Conservation (phyloP, 2,797 vertebrate genomes). For the Halcyon badia region DNA sequence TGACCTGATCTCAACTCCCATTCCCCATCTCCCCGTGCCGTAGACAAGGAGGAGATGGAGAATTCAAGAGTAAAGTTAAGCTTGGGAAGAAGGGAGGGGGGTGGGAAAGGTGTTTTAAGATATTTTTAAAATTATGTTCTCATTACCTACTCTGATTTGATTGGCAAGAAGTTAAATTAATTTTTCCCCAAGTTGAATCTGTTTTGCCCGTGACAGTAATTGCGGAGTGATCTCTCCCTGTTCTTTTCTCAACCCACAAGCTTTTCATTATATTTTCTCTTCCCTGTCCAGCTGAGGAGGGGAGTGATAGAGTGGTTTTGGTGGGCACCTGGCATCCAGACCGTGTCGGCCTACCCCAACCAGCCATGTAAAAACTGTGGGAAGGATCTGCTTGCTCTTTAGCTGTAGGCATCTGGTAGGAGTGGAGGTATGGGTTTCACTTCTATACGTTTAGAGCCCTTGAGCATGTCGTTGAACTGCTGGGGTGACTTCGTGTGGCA, state of each 20-base stretch:
- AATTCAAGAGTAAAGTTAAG: neutral
- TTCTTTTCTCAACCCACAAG: neutral
- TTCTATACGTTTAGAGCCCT: neutral
- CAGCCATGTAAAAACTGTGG: neutral
- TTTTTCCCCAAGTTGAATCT: neutral
- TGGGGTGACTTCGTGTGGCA: neutral
- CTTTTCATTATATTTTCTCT: neutral
- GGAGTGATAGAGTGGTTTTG: neutral
- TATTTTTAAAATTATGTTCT: neutral
- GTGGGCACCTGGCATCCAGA: neutral
- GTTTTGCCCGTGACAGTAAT: neutral
- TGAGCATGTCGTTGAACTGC: accelerated
- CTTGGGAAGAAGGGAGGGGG: neutral
- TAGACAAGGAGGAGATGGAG: accelerated
- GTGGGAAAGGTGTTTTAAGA: neutral
- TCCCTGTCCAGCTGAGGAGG: neutral
- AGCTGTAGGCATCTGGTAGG: neutral
- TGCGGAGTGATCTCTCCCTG: neutral
- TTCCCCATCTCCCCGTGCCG: accelerated
- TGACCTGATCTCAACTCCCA: too few species aligned
- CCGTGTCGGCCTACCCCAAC: neutral
- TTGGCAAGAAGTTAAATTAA: neutral
- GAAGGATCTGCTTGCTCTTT: neutral
- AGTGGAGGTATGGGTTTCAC: neutral
- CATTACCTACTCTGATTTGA: neutral